These are phyloP conservation scores for Henricia sp. DNA, from an alignment of 53 echinoderm and acorn worm genomes.

Conservation along the genomic window DNA sequence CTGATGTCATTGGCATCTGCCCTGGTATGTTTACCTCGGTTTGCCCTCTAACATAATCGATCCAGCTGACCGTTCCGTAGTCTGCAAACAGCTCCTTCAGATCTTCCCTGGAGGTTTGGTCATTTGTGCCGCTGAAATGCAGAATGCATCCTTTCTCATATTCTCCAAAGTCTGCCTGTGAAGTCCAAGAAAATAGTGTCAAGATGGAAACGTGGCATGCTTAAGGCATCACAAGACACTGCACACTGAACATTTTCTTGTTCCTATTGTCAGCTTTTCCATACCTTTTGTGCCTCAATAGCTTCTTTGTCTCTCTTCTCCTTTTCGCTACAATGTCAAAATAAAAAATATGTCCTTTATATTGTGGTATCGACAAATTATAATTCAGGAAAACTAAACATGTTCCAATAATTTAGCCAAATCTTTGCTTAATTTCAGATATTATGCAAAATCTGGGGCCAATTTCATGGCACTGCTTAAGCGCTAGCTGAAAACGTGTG, in stretches of 20 bases:
- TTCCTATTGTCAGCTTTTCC: not conserved
- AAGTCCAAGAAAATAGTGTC: not conserved
- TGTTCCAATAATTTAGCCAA: too few relatives aligned
- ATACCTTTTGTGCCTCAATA: slow-evolving; percentile 71
- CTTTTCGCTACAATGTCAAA: slow-evolving; percentile 53
- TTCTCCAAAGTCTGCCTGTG: slow-evolving; percentile 85
- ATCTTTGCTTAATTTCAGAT: too few relatives aligned
- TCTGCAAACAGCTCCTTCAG: slow-evolving; percentile 90
- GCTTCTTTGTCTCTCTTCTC: slow-evolving; percentile 66
- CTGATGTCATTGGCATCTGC: too few relatives aligned
- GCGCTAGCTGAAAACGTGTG: too few relatives aligned
- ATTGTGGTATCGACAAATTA: too few relatives aligned
- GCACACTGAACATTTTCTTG: not conserved
- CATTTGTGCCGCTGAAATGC: slow-evolving; percentile 80
- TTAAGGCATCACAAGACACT: not conserved
- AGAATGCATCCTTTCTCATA: slow-evolving; percentile 81
- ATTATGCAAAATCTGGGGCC: too few relatives aligned
- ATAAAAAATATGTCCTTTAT: too few relatives aligned
- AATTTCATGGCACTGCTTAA: too few relatives aligned
- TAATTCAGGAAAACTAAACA: too few relatives aligned
- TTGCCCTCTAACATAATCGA: slow-evolving; percentile 85
- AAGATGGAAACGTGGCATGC: not conserved
- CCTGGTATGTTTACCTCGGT: slow-evolving; percentile 84
- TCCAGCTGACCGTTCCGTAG: slow-evolving; percentile 91
- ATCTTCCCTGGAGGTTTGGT: slow-evolving; percentile 94